These are phyloP conservation scores for Whitmania pigra DNA, from an alignment of 1,140 invertebrate genomes.

Conservation along the genomic window DNA sequence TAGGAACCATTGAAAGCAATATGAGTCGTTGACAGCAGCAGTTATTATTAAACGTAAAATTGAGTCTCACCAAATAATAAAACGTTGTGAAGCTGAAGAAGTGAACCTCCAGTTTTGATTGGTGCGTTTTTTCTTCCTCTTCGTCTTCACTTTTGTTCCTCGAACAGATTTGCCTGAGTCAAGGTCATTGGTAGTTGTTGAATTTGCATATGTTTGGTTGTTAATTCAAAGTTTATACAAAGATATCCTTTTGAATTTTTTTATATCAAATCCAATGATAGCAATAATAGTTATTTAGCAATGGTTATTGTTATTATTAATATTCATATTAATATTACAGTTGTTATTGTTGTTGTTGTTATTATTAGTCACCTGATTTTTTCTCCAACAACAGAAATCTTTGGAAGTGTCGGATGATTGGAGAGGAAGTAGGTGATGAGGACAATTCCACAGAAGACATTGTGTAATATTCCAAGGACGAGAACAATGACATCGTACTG, in stretches of 20 bases:
- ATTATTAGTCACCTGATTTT: slow-evolving; percentile 4
- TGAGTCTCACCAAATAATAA: slow-evolving; percentile 34
- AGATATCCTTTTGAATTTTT: not conserved
- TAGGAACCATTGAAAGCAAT: not conserved
- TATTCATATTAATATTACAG: not conserved
- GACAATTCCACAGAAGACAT: slow-evolving; percentile 32
- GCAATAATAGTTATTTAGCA: not conserved
- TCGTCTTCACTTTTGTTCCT: slow-evolving; percentile 25
- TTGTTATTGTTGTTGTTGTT: not conserved
- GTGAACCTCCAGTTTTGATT: slow-evolving; percentile 32
- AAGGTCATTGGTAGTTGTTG: not conserved
- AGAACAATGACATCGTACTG: slow-evolving; percentile 28
- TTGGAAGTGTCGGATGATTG: slow-evolving; percentile 35
- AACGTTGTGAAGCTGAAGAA: slow-evolving; percentile 34
- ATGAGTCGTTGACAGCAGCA: not conserved
- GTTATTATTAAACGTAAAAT: not conserved
- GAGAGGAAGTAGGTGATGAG: slow-evolving; percentile 36
- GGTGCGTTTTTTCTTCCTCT: slow-evolving; percentile 27
- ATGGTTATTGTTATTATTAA: not conserved
- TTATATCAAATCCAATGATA: not conserved
- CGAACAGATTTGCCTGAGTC: not conserved
- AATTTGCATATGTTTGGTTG: not conserved
- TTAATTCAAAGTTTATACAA: not conserved
- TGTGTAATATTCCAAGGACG: slow-evolving; percentile 33
- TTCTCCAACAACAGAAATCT: slow-evolving; percentile 10